Conservation (phyloP, 2,797 vertebrate species). For the Lepidocolaptes lacrymiger region DNA sequence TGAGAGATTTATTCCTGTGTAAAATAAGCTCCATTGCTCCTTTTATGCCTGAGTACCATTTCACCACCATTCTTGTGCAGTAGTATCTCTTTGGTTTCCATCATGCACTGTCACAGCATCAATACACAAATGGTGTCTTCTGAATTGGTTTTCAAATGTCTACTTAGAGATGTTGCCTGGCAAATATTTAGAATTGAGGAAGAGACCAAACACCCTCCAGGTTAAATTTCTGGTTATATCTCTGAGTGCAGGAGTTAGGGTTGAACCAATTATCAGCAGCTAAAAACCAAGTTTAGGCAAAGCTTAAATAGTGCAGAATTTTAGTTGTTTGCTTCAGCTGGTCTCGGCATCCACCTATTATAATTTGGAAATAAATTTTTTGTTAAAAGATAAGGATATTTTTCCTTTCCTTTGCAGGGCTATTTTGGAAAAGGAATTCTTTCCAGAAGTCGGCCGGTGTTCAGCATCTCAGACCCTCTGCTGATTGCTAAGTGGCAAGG, state of each 20-base stretch:
- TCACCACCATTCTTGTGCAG: neutral
- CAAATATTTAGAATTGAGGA: neutral
- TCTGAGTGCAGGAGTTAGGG: neutral
- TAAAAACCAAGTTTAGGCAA: neutral
- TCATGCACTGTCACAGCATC: neutral
- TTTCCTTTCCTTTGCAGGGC: slow-evolving; percentile 78
- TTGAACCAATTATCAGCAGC: neutral
- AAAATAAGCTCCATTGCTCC: neutral
- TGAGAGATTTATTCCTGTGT: neutral
- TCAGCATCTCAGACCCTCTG: slow-evolving; percentile 80
- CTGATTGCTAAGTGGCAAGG: slow-evolving; percentile 83
- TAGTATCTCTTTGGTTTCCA: neutral
- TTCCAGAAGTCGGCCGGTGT: slow-evolving; percentile 87
- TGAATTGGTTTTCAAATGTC: neutral
- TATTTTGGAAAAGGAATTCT: slow-evolving; percentile 96
- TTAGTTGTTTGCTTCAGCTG: neutral
- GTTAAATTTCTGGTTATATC: neutral
- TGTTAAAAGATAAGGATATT: neutral
- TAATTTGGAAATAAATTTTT: neutral
- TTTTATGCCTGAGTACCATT: neutral
- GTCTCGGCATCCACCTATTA: neutral
- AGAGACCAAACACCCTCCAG: neutral
- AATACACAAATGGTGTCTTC: neutral
- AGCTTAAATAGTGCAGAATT: neutral
- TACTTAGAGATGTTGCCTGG: neutral